These are phyloP conservation scores for Peromyscus melanophrys DNA, from an alignment of 2,797 vertebrate species.

Conservation along the genomic window DNA sequence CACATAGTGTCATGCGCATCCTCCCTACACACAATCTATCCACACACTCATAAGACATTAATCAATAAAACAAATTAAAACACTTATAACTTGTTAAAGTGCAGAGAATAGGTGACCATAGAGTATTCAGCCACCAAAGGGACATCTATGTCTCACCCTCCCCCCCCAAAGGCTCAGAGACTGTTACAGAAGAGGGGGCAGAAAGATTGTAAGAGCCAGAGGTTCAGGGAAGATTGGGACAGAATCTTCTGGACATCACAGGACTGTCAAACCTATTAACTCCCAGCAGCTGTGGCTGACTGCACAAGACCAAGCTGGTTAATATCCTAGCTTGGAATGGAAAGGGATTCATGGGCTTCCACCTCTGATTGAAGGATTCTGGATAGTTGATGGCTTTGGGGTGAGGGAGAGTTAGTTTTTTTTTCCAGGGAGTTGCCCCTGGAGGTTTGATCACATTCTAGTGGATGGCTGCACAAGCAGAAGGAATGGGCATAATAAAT, in stretches of 20 bases:
- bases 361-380: neutral
- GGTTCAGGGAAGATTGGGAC: neutral
- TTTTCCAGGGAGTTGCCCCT: neutral
- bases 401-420: neutral
- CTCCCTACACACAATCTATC: accelerated
- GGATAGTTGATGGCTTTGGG: neutral
- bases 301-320: neutral
- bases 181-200: neutral
- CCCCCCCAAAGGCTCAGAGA: neutral
- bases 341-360: neutral
- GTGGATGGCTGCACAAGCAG: neutral
- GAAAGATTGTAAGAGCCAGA: neutral
- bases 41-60: no score
- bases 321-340: neutral
- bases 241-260: neutral
- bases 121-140: neutral
- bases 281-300: neutral
- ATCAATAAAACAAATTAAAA: neutral
- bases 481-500: neutral
- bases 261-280: neutral
- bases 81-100: neutral
- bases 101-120: neutral
- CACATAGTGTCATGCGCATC: neutral
- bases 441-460: neutral
- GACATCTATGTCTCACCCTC: neutral